Evolutionary conservation across 2,797 vertebrate species (phyloP).

Genomic region (Acrocephalus scirpaceus): DNA sequence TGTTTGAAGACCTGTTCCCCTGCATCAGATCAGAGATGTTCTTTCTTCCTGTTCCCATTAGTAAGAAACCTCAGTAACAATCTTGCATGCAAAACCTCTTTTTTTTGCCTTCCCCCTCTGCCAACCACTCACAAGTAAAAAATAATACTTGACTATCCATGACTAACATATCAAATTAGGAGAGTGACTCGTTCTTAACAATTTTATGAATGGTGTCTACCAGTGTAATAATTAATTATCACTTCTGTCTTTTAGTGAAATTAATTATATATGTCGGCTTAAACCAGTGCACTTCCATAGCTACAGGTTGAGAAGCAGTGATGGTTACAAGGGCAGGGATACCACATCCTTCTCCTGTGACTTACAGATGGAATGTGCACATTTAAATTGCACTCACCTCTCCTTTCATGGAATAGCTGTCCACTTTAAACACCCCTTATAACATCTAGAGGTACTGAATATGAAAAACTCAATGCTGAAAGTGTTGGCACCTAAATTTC

Average conservation of each 20-base stretch:
- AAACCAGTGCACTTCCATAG: neutral
- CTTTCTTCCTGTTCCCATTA: neutral
- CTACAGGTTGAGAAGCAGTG: neutral
- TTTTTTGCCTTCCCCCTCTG: neutral
- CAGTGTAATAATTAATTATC: neutral
- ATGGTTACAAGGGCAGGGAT: neutral
- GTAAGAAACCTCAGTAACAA: neutral
- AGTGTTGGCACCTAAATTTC: neutral
- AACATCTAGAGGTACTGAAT: neutral
- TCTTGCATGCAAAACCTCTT: neutral
- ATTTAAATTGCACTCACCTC: neutral
- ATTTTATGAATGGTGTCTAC: neutral
- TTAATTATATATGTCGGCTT: neutral
- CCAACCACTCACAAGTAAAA: neutral
- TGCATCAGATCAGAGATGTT: neutral
- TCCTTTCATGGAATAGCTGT: neutral
- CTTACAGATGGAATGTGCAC: neutral
- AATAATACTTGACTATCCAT: neutral
- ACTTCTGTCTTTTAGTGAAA: neutral
- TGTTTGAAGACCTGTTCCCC: neutral
- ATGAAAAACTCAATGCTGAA: neutral
- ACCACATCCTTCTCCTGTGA: neutral
- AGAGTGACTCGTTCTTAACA: neutral
- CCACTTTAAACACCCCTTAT: neutral
- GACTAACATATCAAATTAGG: neutral